Base-by-base conservation (phyloP, 2,888 invertebrate genomes). In the Diadromus collaris region DNA sequence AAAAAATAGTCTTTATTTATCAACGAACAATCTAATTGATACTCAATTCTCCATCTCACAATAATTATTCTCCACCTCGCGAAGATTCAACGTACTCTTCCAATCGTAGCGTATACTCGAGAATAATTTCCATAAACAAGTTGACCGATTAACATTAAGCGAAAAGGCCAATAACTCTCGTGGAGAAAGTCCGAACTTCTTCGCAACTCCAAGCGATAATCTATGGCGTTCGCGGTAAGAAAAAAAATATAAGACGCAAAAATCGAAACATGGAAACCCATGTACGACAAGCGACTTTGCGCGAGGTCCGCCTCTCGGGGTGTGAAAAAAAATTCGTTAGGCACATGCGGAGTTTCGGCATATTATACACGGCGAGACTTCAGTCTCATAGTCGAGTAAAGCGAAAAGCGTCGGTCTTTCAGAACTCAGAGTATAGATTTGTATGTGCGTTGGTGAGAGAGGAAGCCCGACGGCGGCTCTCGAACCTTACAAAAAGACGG, bases 381-480 rank as follows among this genome's bases (percentile, higher is more conserved):
- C 27, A 27, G 56, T 41, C 29, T 46, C 58, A 24, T 60, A 58
- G 44, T 9, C 34, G 19, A 60, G 34, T 60, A n/a, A 60, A 60
- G 32, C 32, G 27, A 58, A 60, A 56, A 41, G 10, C 27, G 44
- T 68, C 69, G 69, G 69, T 32, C 58, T 58, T 60, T 58, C 32
- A 46, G 69, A 58, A 60, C 58, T 60, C 58, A 5, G 44, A 60
- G 56, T 56, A 34, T 46, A 60, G 56, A 34, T 19, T 84, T 82
- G 83, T 82, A 70, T 56, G 79, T 75, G 76, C 79, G 80, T 78
- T 78, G 72, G 74, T 64, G 9, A 58, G 34, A 78, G 67, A 19
- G 38, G 29, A 67, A 82, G 81, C 82, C 21, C 78, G 81, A 63
- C 83, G 74, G 76, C 79, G 79, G 82, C 82, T 76, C 75, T 68